Percentiles rank a stretch among this genome's conserved stretches.
Conservation (phyloP, 2,797 vertebrate species). For the Odontamblyopus lacepedii region DNA sequence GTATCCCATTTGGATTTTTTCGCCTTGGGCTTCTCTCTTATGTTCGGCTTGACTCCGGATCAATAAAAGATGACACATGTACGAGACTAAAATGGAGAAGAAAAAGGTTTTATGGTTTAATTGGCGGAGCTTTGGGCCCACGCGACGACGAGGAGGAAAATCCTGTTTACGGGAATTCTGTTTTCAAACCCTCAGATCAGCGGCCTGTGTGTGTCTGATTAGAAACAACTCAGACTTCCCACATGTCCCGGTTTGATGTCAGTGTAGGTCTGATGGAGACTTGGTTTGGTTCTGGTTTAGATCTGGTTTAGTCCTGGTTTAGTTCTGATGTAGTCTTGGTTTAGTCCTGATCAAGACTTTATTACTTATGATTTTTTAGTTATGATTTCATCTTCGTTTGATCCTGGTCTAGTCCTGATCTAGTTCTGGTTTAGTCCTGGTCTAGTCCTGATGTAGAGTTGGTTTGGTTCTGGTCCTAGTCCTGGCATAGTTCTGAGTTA, state of each 20-base stretch:
- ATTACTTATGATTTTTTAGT: too few relatives aligned
- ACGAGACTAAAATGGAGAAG: background rate
- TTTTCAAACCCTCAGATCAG: conserved; percentile 58
- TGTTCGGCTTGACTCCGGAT: conserved; percentile 7
- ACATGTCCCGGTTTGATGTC: background rate
- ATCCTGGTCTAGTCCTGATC: too few relatives aligned
- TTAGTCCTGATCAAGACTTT: too few relatives aligned
- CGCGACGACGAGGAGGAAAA: conserved; percentile 45
- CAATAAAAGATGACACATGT: conserved; percentile 12
- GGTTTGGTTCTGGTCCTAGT: too few relatives aligned
- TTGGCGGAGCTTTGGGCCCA: conserved; percentile 24
- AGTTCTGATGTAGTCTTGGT: background rate
- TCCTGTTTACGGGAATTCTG: conserved; percentile 49
- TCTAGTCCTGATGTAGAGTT: too few relatives aligned
- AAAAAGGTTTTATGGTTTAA: conserved; percentile 19
- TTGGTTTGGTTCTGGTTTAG: background rate
- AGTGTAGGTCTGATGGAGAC: background rate
- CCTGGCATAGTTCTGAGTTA: too few relatives aligned
- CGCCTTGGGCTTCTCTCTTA: conserved; percentile 3
- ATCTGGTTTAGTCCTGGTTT: background rate
- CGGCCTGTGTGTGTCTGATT: conserved; percentile 43
- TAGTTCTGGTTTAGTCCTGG: too few relatives aligned
- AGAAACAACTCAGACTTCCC: conserved; percentile 22
- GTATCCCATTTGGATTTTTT: conserved; percentile 10
- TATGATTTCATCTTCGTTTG: too few relatives aligned